Conservation (phyloP, 1,140 invertebrate genomes). For the Trichonephila clavipes region DNA sequence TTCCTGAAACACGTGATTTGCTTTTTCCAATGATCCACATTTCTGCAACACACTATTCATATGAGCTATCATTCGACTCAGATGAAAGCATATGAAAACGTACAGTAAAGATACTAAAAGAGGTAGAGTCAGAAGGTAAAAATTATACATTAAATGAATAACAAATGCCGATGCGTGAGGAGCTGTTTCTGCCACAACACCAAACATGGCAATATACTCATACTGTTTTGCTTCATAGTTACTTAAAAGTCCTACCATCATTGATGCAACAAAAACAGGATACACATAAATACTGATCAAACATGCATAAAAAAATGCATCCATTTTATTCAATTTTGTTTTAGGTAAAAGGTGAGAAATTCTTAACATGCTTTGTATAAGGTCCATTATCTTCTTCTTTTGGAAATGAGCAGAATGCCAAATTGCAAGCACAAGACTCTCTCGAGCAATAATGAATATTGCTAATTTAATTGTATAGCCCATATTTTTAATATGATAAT, state of each 20-base stretch:
- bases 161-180: background rate
- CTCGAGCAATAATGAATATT: background rate
- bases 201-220: conserved; percentile 7
- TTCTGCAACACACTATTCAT: background rate
- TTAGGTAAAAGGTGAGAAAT: background rate
- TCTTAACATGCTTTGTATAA: background rate
- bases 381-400: background rate
- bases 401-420: background rate
- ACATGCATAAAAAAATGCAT: background rate
- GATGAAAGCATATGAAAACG: conserved; percentile 1
- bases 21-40: background rate
- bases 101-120: background rate
- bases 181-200: background rate
- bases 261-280: background rate
- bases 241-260: background rate
- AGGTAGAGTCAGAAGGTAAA: conserved; percentile 11
- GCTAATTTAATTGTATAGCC: background rate
- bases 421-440: background rate
- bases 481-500: background rate
- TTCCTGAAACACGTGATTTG: background rate
- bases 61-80: background rate
- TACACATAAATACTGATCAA: background rate
- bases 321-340: background rate
- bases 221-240: conserved; percentile 22
- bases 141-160: conserved; percentile 9